Evolutionary conservation across 2,888 invertebrate species (phyloP).

Genomic region (Nezara viridula): DNA sequence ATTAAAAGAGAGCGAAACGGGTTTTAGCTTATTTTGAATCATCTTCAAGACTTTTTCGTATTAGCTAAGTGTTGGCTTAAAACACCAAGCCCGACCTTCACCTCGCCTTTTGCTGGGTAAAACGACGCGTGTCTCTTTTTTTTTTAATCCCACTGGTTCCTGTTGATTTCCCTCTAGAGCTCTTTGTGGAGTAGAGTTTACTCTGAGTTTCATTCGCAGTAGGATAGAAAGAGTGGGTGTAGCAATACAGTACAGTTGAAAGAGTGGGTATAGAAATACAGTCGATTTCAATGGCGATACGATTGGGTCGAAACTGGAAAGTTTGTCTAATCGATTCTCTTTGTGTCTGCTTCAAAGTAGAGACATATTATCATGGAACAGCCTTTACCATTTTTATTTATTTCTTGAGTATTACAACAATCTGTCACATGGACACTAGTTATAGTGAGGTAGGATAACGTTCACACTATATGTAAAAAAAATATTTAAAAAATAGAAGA

Average conservation of each 20-base stretch:
- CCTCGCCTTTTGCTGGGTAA: not conserved
- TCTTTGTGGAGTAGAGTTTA: constrained; percentile 1
- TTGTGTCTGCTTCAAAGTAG: not conserved
- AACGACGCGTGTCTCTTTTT: not conserved
- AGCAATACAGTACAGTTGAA: no score
- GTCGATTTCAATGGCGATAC: not conserved
- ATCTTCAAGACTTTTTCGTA: no score
- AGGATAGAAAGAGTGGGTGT: not conserved
- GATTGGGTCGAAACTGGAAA: not conserved
- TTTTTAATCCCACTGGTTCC: not conserved
- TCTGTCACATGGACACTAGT: no score
- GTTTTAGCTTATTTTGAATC: no score
- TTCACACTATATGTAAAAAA: no score
- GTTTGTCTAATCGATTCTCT: not conserved
- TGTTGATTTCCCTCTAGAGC: constrained; percentile 2
- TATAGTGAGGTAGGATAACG: no score
- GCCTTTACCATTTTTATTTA: no score
- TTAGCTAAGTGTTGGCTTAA: no score
- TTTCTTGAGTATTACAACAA: no score
- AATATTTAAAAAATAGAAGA: no score
- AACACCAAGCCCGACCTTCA: not conserved
- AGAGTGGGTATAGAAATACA: no score
- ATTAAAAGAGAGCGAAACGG: no score
- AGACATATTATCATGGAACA: not conserved
- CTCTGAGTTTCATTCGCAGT: not conserved